These are phyloP conservation scores for Felis chaus DNA, from an alignment of 2,113 vertebrate species.

Conservation along the genomic window DNA sequence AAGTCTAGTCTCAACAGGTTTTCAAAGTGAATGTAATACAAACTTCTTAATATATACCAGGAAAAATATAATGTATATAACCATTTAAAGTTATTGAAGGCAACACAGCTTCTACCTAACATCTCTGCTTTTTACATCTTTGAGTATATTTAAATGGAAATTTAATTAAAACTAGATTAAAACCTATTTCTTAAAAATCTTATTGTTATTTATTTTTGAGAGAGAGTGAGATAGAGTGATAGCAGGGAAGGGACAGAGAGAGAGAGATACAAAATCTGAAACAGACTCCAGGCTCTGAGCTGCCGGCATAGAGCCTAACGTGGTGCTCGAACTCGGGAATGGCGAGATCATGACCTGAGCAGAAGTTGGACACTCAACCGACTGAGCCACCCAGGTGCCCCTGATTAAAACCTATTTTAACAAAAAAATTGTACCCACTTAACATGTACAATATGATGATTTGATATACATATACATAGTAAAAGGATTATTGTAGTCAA, in stretches of 20 bases:
- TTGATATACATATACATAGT: neutral
- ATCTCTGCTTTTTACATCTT: neutral
- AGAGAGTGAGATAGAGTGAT: too few species aligned
- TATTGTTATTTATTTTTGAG: too few species aligned
- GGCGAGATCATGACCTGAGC: too few species aligned
- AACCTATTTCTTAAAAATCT: neutral
- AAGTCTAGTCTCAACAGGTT: neutral
- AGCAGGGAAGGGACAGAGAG: too few species aligned
- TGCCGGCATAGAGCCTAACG: too few species aligned
- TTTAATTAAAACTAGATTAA: slow-evolving; percentile 20
- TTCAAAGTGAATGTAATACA: neutral
- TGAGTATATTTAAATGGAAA: slow-evolving; percentile 5
- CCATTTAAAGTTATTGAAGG: neutral
- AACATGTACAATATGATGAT: neutral
- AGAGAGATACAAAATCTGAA: too few species aligned
- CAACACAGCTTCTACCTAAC: neutral
- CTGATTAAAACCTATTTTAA: neutral
- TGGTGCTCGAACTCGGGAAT: too few species aligned
- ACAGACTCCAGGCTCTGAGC: too few species aligned
- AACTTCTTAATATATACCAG: neutral
- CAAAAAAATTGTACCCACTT: neutral
- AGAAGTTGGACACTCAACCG: too few species aligned
- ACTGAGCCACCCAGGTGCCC: too few species aligned
- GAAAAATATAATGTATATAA: slow-evolving; percentile 13
- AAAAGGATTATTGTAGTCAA: neutral